Base-by-base conservation (phyloP, 2,113 vertebrate species). In the Poeciliopsis occidentalis region DNA sequence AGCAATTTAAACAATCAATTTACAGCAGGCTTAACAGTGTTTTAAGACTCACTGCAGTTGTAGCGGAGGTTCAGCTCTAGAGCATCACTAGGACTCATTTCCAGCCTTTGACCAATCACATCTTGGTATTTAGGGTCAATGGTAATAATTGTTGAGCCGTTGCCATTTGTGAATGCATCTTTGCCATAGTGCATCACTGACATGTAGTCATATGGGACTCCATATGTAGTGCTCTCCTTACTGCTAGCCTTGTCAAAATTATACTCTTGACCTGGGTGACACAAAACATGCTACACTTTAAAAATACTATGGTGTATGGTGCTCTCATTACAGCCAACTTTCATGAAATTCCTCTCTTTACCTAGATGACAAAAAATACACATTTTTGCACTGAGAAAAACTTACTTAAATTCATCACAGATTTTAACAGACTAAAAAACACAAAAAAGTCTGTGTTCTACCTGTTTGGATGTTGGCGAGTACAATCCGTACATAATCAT, bases 41-140 rank as follows among this genome's bases (percentile, higher is more conserved):
- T 44, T 13, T 17, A 17, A 3, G 15, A 27, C 44, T 47, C 1
- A 47, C 44, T 47, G 44, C 44, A 47, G 1, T 19, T 47, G 44
- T 47, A 47, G 17, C 15, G 44, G 0, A 47, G 17, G 4, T 47
- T 47, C 44, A 90, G 67, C 67, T 97, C 96, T 78, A 74, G 54
- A 29, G 95, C 87, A 72, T 98, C 97, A 4, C 79, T 92, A 60
- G 94, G 91, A 30, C 96, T 98, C 92, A 98, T 93, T 74, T 96
- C 96, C 87, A 95, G 88, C 0, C 93, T 57, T 75, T 98, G 97
- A 12, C 97, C 96, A 65, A 97, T 97, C 47, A 97, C 86, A 51
- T 96, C 79, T 68, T 91, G 91, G 75, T 95, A 97, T 0, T 90
- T 86, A 0, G 94, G 79, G 37, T 80, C 76, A 30, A 87, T 95